These are phyloP conservation scores for Eciton burchellii DNA, from an alignment of 1,140 invertebrate genomes.

Conservation along the genomic window DNA sequence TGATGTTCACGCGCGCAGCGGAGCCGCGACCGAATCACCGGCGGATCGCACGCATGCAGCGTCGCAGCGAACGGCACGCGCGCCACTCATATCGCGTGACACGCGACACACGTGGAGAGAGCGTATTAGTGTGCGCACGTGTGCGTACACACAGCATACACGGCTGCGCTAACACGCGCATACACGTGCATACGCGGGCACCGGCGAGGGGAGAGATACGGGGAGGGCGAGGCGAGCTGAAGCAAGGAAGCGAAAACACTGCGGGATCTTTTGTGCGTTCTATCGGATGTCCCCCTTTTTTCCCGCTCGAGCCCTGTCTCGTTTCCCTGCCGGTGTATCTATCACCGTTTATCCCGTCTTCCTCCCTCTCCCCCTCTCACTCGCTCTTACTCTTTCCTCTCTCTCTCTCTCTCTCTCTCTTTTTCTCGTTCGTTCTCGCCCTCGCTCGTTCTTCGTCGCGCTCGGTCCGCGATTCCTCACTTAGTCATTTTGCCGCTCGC, in stretches of 20 bases:
- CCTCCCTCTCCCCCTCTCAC: neutral
- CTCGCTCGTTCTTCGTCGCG: neutral
- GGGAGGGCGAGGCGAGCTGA: no score
- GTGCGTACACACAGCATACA: neutral
- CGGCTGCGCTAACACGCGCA: neutral
- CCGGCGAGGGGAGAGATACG: no score
- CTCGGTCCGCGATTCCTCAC: neutral
- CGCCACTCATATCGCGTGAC: conserved; percentile 1
- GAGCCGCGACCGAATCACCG: conserved; percentile 9
- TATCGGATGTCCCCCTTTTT: neutral
- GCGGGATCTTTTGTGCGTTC: neutral
- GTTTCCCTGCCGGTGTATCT: conserved; percentile 14
- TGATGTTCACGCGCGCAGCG: conserved; percentile 22
- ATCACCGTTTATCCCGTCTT: conserved; percentile 25
- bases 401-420: neutral
- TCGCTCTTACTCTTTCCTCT: neutral
- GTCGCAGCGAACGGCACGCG: neutral
- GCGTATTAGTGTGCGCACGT: neutral
- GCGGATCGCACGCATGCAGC: conserved; percentile 7
- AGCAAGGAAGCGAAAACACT: neutral
- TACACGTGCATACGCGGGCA: neutral
- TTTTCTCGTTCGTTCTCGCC: neutral
- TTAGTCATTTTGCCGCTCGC: no score
- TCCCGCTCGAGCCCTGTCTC: no score
- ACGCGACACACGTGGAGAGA: neutral